phyloP scores from a whole-genome alignment of 2,113 vertebrate species.

The Hippocampus zosterae region DNA sequence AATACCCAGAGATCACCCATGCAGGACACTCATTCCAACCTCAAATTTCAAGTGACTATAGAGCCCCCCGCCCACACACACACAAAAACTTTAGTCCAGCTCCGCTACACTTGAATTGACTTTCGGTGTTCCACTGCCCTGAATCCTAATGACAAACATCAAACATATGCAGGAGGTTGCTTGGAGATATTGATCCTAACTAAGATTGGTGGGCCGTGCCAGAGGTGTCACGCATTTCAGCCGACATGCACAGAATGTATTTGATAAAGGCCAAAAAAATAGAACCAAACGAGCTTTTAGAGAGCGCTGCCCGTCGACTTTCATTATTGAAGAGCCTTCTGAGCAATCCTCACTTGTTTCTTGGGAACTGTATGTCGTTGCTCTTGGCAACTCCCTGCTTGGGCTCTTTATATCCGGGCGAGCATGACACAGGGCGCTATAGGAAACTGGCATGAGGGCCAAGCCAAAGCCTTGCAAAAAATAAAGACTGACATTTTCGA shows the following conservation, averaged over 20 bases:
- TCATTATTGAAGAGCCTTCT: conserved; percentile 28
- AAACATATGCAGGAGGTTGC: neutral
- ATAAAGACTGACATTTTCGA: conserved; percentile 27
- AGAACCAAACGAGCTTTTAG: neutral
- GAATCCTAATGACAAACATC: neutral
- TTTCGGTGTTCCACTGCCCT: neutral
- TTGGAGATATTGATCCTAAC: neutral
- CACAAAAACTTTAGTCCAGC: neutral
- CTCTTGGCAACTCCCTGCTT: conserved; percentile 44
- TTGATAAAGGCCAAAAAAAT: neutral
- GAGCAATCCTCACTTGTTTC: conserved; percentile 25
- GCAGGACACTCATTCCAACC: too few species aligned
- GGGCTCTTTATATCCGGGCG: conserved; percentile 26
- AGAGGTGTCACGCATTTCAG: conserved; percentile 1
- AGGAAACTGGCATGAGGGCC: conserved; percentile 22
- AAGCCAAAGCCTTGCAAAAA: neutral
- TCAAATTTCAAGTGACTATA: neutral
- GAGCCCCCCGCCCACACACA: accelerated
- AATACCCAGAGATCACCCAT: too few species aligned
- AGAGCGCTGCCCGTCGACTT: conserved; percentile 4
- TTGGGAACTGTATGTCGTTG: conserved; percentile 20
- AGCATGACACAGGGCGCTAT: conserved; percentile 33
- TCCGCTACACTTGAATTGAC: neutral
- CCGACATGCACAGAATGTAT: neutral
- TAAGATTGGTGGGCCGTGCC: neutral